These are phyloP conservation scores for Podiceps cristatus DNA, from an alignment of 2,113 vertebrate species.

Conservation along the genomic window DNA sequence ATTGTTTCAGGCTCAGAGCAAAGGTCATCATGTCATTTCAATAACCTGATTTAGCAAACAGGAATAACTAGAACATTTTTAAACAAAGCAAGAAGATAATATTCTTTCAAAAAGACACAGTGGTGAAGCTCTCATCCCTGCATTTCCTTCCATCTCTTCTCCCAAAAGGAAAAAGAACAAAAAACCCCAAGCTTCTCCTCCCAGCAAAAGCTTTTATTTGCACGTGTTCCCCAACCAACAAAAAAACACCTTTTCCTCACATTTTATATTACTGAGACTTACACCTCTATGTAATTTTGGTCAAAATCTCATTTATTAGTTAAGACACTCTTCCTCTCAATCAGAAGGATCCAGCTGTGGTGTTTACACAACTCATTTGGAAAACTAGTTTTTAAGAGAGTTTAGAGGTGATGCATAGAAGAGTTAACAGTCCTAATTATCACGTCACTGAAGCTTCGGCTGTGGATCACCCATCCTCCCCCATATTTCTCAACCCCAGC, in stretches of 20 bases:
- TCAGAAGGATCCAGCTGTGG: neutral
- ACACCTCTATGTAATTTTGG: neutral
- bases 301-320: neutral
- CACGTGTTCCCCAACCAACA: neutral
- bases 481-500: neutral
- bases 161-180: neutral
- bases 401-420: neutral
- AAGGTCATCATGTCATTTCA: constrained; percentile 5
- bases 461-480: rapidly evolving
- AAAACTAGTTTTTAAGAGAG: neutral
- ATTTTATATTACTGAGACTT: neutral
- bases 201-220: neutral
- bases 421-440: neutral
- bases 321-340: neutral
- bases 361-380: neutral
- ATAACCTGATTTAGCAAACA: neutral
- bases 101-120: neutral
- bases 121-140: neutral
- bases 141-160: neutral
- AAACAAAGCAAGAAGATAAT: neutral
- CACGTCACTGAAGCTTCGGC: neutral
- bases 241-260: neutral
- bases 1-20: neutral
- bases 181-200: neutral
- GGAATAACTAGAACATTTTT: constrained; percentile 39